These are phyloP conservation scores for Pseudochirops corinnae DNA, from an alignment of 2,797 vertebrate genomes.

Conservation along the genomic window DNA sequence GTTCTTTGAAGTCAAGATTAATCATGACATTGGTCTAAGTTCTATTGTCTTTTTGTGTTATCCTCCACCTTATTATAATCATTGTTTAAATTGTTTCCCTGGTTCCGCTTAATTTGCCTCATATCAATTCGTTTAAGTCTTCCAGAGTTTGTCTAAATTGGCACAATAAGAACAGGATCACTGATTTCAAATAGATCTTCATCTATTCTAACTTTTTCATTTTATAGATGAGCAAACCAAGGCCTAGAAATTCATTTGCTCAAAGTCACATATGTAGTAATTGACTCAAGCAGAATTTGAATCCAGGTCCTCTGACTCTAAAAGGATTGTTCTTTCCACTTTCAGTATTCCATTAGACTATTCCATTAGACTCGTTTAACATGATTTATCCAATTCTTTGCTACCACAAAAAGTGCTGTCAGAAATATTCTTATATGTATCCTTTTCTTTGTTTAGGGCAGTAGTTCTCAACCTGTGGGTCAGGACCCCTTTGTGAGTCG, in stretches of 20 bases:
- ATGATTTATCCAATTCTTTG: neutral
- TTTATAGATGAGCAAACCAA: neutral
- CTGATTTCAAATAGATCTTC: neutral
- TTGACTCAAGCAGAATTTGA: neutral
- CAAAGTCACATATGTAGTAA: neutral
- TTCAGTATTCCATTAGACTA: neutral
- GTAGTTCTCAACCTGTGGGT: too few species aligned
- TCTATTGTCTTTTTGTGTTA: neutral
- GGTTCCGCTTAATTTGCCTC: neutral
- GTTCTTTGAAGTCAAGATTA: neutral
- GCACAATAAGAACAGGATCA: neutral
- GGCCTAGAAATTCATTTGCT: neutral
- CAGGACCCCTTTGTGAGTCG: too few species aligned
- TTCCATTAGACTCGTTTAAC: neutral
- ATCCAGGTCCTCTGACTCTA: neutral
- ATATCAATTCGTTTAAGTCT: neutral
- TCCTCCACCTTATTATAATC: neutral
- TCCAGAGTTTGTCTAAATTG: neutral
- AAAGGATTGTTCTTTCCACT: neutral
- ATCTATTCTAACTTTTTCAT: neutral
- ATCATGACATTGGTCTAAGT: neutral
- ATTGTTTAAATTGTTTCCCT: neutral
- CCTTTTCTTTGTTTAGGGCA: neutral
- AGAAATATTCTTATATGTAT: neutral
- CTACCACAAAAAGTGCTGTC: neutral